These are phyloP conservation scores for Myopa testacea DNA, from an alignment of 2,888 invertebrate genomes.

Conservation along the genomic window DNA sequence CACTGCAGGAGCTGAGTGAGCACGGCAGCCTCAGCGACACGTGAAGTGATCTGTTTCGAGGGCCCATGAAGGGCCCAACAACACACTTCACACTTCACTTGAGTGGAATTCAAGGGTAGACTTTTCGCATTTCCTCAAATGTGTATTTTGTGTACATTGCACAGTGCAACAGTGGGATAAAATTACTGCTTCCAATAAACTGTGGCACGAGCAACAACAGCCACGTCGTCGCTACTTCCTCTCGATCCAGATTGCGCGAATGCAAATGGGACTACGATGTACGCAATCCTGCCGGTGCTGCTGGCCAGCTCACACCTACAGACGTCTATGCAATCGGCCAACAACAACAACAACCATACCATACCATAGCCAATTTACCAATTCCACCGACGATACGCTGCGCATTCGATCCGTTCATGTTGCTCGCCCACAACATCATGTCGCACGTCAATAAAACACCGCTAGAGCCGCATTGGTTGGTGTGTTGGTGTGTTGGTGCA, in stretches of 20 bases:
- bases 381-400: constrained; percentile 30
- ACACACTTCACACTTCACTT: constrained; percentile 16
- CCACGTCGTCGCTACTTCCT: constrained; percentile 5
- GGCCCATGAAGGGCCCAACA: too few relatives aligned
- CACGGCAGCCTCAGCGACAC: constrained; percentile 4
- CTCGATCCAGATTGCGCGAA: neutral
- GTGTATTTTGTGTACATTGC: too few relatives aligned
- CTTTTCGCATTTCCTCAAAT: too few relatives aligned
- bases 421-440: constrained; percentile 69
- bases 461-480: constrained; percentile 24
- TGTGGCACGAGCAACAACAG: too few relatives aligned
- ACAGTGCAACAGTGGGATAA: too few relatives aligned
- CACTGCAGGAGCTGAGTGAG: constrained; percentile 21
- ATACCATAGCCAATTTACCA: constrained; percentile 34
- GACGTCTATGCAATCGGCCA: constrained; percentile 20
- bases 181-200: too few relatives aligned
- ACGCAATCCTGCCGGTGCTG: neutral
- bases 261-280: neutral
- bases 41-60: too few relatives aligned
- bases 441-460: constrained; percentile 63
- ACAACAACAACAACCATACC: constrained; percentile 17
- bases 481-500: constrained; percentile 25
- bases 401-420: constrained; percentile 56
- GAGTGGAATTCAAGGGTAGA: neutral
- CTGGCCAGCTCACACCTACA: constrained; percentile 9